phyloP scores from a whole-genome alignment of 2,797 vertebrate species.

The Sebastes wilsoni region DNA sequence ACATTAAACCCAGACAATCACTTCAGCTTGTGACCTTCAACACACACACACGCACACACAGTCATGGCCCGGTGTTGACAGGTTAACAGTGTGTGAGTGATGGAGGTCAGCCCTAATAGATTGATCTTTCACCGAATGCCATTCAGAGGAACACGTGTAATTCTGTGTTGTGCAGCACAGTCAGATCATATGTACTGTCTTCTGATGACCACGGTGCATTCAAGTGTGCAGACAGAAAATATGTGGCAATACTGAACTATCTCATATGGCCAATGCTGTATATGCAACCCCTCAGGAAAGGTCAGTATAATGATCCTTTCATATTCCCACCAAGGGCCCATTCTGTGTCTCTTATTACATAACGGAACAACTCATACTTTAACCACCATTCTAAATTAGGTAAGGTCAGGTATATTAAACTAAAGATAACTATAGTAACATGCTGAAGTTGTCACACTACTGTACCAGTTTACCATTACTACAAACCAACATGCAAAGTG shows the following conservation, averaged over 20 bases:
- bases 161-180: not conserved
- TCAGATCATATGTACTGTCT: not conserved
- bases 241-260: not conserved
- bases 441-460: not conserved
- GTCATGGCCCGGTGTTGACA: constrained; percentile 25
- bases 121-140: constrained; percentile 23
- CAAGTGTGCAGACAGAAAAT: not conserved
- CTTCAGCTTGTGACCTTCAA: constrained; percentile 51
- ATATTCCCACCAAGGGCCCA: not conserved
- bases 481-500: not conserved
- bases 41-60: not conserved
- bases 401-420: not conserved
- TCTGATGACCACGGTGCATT: not conserved
- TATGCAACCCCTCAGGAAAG: not conserved
- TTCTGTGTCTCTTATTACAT: not conserved
- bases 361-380: not conserved
- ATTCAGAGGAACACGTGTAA: constrained; percentile 7
- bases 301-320: not conserved
- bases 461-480: not conserved
- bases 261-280: not conserved
- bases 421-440: not conserved
- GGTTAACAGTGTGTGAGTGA: constrained; percentile 45
- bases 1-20: constrained; percentile 38
- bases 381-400: not conserved
- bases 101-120: constrained; percentile 34